Percentiles rank a stretch among this genome's conserved stretches.
Conservation (phyloP, 2,888 invertebrate species). For the Nysson spinosus region DNA sequence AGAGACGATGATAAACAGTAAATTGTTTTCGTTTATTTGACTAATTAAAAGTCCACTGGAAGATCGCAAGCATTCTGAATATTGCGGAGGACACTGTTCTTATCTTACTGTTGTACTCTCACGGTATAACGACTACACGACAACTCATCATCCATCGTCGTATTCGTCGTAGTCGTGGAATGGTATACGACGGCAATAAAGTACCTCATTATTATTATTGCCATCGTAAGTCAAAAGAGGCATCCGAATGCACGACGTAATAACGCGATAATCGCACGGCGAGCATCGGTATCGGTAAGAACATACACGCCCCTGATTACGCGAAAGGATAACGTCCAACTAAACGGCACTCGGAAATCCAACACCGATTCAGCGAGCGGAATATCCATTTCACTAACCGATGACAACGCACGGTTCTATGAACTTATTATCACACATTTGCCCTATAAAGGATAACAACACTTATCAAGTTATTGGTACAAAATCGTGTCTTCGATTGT, state of each 20-base stretch:
- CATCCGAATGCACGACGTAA: conserved; percentile 23
- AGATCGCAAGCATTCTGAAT: neutral
- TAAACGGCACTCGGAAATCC: conserved; percentile 41
- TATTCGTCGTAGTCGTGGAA: conserved; percentile 4
- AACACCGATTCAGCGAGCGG: conserved; percentile 32
- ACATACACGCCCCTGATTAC: conserved; percentile 48
- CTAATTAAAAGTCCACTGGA: neutral
- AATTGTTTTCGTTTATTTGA: no score
- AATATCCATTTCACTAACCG: conserved; percentile 39
- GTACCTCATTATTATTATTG: conserved; percentile 52
- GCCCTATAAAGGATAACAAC: no score
- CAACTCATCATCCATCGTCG: conserved; percentile 34
- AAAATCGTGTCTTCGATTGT: no score
- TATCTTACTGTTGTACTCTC: conserved; percentile 25
- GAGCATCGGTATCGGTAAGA: conserved; percentile 41
- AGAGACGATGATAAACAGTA: no score
- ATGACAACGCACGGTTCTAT: conserved; percentile 28
- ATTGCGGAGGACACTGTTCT: conserved; percentile 12
- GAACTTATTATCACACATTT: no score
- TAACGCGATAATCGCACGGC: conserved; percentile 50
- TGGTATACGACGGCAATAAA: conserved; percentile 49
- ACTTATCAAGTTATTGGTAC: no score
- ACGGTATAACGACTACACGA: conserved; percentile 27
- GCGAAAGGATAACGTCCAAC: conserved; percentile 40
- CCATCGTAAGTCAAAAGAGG: conserved; percentile 49